These are phyloP conservation scores for Spongilla lacustris DNA, from an alignment of 37 sponge, comb jelly and placozoan genomes.

Conservation along the genomic window DNA sequence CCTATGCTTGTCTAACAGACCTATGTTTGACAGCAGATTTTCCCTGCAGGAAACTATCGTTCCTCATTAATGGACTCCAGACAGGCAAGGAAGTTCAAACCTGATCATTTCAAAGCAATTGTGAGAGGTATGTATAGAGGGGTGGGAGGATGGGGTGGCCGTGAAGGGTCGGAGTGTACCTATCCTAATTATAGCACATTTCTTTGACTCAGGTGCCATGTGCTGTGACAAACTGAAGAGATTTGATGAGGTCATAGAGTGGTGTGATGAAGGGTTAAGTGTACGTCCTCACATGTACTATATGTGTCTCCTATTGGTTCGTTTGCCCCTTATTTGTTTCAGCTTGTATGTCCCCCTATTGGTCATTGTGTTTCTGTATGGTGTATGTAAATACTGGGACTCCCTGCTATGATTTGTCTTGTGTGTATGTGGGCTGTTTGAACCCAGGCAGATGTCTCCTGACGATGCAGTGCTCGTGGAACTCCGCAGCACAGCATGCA, in stretches of 20 bases:
- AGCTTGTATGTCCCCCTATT: too few species aligned
- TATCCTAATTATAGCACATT: too few species aligned
- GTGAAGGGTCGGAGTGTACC: too few species aligned
- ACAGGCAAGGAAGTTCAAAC: constrained; percentile 61
- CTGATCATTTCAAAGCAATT: constrained; percentile 77
- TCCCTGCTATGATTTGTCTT: not conserved
- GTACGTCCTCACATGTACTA: too few species aligned
- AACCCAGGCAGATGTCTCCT: constrained; percentile 28
- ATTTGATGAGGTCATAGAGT: constrained; percentile 69
- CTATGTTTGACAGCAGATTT: too few species aligned
- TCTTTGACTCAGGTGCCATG: constrained; percentile 48
- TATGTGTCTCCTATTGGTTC: too few species aligned
- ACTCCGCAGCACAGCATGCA: constrained; percentile 51
- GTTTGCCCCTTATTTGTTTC: not conserved
- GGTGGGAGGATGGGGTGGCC: not conserved
- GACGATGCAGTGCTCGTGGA: constrained; percentile 42
- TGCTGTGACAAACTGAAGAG: constrained; percentile 51
- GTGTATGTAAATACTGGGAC: not conserved
- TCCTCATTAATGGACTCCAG: constrained; percentile 71
- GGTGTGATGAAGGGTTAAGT: constrained; percentile 81
- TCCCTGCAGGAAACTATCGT: constrained; percentile 83
- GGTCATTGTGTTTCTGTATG: not conserved
- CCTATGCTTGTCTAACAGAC: too few species aligned
- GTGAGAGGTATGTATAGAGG: constrained; percentile 52
- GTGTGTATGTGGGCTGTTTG: not conserved